These are phyloP conservation scores for Ectobius pallidus DNA, from an alignment of 2,888 invertebrate genomes.

Conservation along the genomic window DNA sequence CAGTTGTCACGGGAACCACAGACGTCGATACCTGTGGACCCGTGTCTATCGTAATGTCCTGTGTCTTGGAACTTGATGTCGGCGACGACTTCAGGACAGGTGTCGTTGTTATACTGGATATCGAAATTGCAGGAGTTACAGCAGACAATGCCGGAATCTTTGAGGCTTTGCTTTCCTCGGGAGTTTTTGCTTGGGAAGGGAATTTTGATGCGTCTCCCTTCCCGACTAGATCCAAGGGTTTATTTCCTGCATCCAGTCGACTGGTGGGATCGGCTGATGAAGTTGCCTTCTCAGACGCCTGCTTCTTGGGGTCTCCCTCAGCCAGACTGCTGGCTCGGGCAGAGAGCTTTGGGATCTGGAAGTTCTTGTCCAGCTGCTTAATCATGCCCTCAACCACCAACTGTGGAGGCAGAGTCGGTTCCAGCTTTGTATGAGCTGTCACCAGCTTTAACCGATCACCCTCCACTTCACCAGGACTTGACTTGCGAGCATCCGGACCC, in stretches of 20 bases:
- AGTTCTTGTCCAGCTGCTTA: constrained; percentile 80
- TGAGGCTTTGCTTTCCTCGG: constrained; percentile 32
- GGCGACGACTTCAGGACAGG: background rate
- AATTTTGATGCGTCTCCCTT: constrained; percentile 36
- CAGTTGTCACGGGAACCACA: background rate
- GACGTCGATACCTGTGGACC: constrained; percentile 20
- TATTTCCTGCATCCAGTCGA: constrained; percentile 21
- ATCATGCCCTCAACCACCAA: constrained; percentile 75
- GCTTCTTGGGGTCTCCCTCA: constrained; percentile 49
- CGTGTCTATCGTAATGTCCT: constrained; percentile 31
- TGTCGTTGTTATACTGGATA: constrained; percentile 2
- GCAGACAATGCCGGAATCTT: constrained; percentile 13
- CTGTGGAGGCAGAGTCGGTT: constrained; percentile 60
- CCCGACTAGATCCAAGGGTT: constrained; percentile 31
- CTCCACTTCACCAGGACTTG: constrained; percentile 67
- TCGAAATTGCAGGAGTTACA: constrained; percentile 1
- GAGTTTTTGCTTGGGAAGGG: constrained; percentile 28
- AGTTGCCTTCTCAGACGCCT: constrained; percentile 35
- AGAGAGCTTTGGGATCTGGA: constrained; percentile 85
- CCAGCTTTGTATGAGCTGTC: constrained; percentile 62
- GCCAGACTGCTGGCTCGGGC: constrained; percentile 55
- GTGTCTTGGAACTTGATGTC: constrained; percentile 22
- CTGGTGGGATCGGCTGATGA: constrained; percentile 2
- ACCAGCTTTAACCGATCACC: constrained; percentile 61
- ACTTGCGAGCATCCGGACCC: constrained; percentile 62